Evolutionary conservation across 1,140 invertebrate genomes (phyloP).

Genomic region (Cherax destructor): DNA sequence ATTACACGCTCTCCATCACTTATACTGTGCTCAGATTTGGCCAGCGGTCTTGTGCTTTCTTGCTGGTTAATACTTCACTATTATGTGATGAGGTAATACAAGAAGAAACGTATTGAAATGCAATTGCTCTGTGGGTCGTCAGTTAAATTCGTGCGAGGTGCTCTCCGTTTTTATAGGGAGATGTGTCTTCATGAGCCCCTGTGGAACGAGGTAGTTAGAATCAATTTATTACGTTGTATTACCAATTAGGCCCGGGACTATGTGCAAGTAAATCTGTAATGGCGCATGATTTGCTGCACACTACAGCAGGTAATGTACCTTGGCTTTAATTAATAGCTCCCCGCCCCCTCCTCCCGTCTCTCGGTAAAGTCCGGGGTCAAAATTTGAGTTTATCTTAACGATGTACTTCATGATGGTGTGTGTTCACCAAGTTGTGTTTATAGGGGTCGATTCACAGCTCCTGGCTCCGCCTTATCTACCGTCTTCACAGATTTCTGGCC

Average conservation of each 20-base stretch:
- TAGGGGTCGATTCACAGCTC: too few relatives aligned
- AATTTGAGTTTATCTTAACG: neutral
- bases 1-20: too few relatives aligned
- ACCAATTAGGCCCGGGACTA: conserved; percentile 35
- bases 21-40: too few relatives aligned
- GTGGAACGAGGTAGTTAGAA: conserved; percentile 28
- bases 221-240: conserved; percentile 45
- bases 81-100: too few relatives aligned
- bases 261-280: conserved; percentile 23
- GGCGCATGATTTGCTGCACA: conserved; percentile 24
- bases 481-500: too few relatives aligned
- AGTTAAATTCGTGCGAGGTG: neutral
- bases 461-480: too few relatives aligned
- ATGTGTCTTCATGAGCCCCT: neutral
- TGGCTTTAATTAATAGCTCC: conserved; percentile 1
- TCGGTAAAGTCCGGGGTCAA: neutral
- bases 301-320: conserved; percentile 33
- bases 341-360: neutral
- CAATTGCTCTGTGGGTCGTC: too few relatives aligned
- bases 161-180: neutral
- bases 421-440: too few relatives aligned
- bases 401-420: neutral
- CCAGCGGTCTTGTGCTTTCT: too few relatives aligned
- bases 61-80: too few relatives aligned
- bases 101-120: too few relatives aligned